Percentiles rank a stretch among this genome's conserved stretches.
Conservation (phyloP, 2,797 vertebrate genomes). For the Protosalanx chinensis region DNA sequence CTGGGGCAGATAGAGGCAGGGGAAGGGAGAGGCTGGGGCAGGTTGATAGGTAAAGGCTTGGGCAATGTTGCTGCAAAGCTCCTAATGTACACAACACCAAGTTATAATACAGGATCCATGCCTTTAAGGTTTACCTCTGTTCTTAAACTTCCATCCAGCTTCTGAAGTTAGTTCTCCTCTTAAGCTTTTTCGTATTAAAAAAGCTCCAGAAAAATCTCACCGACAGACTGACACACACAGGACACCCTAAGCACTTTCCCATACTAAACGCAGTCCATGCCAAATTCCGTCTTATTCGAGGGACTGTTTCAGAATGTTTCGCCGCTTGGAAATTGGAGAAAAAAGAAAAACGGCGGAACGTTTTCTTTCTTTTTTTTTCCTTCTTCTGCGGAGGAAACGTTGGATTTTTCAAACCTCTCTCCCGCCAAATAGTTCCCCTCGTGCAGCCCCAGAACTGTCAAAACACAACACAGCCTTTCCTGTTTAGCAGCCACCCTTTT, state of each 20-base stretch:
- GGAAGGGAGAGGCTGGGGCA: background rate
- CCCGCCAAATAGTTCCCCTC: conserved; percentile 65
- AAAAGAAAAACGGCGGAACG: too few species aligned
- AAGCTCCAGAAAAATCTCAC: background rate
- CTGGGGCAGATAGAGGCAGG: background rate
- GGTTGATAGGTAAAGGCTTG: background rate
- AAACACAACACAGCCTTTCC: conserved; percentile 53
- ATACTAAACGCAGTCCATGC: conserved; percentile 30
- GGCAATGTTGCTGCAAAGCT: too few species aligned
- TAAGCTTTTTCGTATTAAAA: background rate
- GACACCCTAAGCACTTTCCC: conserved; percentile 50
- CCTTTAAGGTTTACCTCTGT: too few species aligned
- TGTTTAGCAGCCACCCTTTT: conserved; percentile 37
- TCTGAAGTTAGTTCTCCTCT: background rate
- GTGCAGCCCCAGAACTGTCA: conserved; percentile 47
- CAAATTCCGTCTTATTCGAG: conserved; percentile 34
- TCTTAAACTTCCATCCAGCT: background rate
- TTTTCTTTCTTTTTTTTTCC: too few species aligned
- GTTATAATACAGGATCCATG: too few species aligned
- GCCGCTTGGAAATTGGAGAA: conserved; percentile 1
- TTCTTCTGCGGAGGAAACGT: conserved; percentile 31
- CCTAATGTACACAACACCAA: too few species aligned
- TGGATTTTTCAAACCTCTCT: conserved; percentile 62
- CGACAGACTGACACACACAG: conserved; percentile 12
- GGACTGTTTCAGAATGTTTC: conserved; percentile 29